Evolutionary conservation across 2,113 vertebrate species (phyloP).

Genomic region (Agelaius phoeniceus): DNA sequence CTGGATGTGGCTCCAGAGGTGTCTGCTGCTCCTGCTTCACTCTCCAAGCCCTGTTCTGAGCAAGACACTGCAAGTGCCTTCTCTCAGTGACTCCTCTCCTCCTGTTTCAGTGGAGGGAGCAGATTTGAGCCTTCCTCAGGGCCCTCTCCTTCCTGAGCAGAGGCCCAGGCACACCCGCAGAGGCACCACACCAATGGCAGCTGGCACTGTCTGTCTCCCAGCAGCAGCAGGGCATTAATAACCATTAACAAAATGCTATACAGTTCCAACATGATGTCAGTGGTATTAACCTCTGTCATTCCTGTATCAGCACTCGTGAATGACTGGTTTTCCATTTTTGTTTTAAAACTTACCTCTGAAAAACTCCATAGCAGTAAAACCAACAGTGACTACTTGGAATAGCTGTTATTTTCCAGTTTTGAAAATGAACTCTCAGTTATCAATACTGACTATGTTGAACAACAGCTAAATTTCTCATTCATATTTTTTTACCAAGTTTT

Average conservation of each 20-base stretch:
- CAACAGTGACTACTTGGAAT: background rate
- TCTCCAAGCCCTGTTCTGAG: background rate
- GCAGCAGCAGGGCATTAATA: constrained; percentile 57
- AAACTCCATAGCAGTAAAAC: background rate
- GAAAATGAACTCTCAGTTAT: background rate
- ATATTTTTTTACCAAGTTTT: background rate
- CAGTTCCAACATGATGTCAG: constrained; percentile 56
- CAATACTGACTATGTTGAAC: background rate
- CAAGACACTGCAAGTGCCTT: background rate
- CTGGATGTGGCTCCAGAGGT: rapidly evolving
- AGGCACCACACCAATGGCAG: constrained; percentile 12
- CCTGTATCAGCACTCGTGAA: background rate
- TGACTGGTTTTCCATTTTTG: background rate
- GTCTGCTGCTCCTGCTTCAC: background rate
- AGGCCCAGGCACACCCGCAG: background rate
- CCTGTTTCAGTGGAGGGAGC: background rate
- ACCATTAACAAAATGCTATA: constrained; percentile 52
- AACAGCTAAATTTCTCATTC: background rate
- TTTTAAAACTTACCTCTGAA: constrained; percentile 11
- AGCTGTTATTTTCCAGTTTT: background rate
- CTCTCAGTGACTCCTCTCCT: background rate
- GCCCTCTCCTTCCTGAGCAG: background rate
- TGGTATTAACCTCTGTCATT: constrained; percentile 49
- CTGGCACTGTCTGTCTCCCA: constrained; percentile 59
- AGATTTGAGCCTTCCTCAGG: background rate